phyloP scores from a whole-genome alignment of 2,113 vertebrate species.

The Cyprinodon brontotheroides region DNA sequence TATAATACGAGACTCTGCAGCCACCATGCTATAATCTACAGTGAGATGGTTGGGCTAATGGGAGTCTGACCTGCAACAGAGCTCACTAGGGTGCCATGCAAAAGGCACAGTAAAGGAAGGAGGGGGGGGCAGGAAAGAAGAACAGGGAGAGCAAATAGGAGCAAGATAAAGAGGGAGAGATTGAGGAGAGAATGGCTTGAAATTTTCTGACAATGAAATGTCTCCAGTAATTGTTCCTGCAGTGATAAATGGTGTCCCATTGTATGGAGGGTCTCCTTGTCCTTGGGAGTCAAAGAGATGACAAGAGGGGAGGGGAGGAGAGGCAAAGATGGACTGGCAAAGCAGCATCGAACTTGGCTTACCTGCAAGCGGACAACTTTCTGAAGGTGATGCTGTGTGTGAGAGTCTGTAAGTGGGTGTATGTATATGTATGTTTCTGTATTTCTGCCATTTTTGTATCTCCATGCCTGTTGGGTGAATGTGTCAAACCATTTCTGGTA shows the following conservation, averaged over 20 bases:
- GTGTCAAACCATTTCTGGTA: conserved; percentile 50
- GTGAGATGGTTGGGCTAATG: conserved; percentile 69
- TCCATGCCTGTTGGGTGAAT: conserved; percentile 15
- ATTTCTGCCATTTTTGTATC: conserved; percentile 23
- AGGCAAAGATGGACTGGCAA: conserved; percentile 52
- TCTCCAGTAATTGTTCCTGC: conserved; percentile 77
- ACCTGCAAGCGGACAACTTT: conserved; percentile 51
- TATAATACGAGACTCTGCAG: conserved; percentile 64
- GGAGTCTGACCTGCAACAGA: conserved; percentile 74
- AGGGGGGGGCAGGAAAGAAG: conserved; percentile 26
- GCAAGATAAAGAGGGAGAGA: conserved; percentile 64
- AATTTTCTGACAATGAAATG: conserved; percentile 78
- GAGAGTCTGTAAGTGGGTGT: conserved; percentile 6
- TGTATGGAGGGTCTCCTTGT: conserved; percentile 72
- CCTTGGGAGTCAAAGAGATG: conserved; percentile 75
- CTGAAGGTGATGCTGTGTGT: conserved; percentile 56
- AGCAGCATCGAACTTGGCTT: conserved; percentile 67
- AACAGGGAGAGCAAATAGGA: conserved; percentile 17
- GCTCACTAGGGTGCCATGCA: conserved; percentile 63
- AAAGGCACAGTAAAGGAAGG: conserved; percentile 29
- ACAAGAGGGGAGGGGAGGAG: conserved; percentile 45
- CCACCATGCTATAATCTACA: conserved; percentile 68
- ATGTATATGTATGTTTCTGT: conserved; percentile 5
- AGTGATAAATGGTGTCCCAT: conserved; percentile 77
- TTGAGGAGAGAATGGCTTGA: conserved; percentile 64